Base-by-base conservation (phyloP, 2,797 vertebrate genomes). In the Phyllotis vaccarum region DNA sequence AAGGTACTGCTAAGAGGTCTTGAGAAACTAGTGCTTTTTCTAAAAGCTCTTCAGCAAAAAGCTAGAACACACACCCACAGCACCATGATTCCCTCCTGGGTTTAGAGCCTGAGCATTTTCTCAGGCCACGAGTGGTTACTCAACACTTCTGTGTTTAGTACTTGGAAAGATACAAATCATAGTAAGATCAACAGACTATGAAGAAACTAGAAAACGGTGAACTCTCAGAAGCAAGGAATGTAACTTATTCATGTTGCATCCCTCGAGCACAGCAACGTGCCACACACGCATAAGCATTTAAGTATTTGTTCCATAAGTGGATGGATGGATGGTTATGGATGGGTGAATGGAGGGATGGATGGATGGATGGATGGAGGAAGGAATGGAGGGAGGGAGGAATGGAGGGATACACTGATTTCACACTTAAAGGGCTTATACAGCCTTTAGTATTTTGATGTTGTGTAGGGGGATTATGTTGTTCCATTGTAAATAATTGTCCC, bases 11-110 rank as follows among this genome's bases (percentile, higher is more conserved):
- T 90, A 68, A 89, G 54, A 27, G 10, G 16, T 49, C 75, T 94
- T 40, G 11, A 95, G 80, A 94, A 92, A 94, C 27, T 31, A 82
- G 56, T 76, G 22, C 82, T 70, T 90, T 46, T 95, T 54, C 79
- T 68, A 34, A 92, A 80, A 64, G 34, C 49, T 80, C 7, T 56
- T 52, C 7, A 58, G 86, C 64, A 79, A 87, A 86, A 81, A 56
- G 3, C n/a, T n/a, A 7, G 37, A 78, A 70, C 37, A 21, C 14
- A 17, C 2, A 60, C 66, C 46, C 31, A 62, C 64, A 66, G 2
- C 17, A 58, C 66, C 78, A 70, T 1, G 12, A 2, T 8, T 3
- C 40, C 13, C 19, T 68, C 34, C 21, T n/a, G 5, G 58, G 58
- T 80, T 72, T 70, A 58, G 0, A 72, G 13, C 6, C 31, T 13